Conservation (phyloP, 2,113 vertebrate species). For the Haemorhous mexicanus region DNA sequence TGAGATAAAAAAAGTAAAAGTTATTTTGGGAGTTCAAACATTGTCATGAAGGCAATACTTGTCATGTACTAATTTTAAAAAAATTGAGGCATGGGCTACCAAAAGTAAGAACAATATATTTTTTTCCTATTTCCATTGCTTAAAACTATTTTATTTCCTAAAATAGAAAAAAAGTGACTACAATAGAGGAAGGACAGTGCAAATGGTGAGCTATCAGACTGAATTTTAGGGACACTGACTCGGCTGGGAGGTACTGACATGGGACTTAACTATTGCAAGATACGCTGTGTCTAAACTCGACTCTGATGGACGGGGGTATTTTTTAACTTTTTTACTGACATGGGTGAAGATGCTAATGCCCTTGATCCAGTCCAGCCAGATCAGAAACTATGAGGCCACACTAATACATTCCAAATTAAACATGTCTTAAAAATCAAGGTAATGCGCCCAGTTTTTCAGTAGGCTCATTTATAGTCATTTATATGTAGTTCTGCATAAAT, state of each 20-base stretch:
- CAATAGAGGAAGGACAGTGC: background rate
- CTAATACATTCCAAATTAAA: background rate
- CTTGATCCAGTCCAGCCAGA: background rate
- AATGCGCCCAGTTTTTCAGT: background rate
- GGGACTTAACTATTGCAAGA: background rate
- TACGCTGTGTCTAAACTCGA: rapidly evolving
- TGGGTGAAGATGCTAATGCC: background rate
- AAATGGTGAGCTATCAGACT: background rate
- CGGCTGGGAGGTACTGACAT: background rate
- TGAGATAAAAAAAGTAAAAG: background rate
- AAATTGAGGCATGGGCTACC: background rate
- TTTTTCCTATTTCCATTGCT: background rate
- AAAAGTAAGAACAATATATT: background rate
- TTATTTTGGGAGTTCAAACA: background rate
- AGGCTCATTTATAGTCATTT: background rate
- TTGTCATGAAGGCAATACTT: background rate
- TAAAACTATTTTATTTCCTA: background rate
- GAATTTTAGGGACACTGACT: background rate
- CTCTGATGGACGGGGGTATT: rapidly evolving
- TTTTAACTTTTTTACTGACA: background rate
- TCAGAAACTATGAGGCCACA: background rate
- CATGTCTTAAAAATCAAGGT: background rate
- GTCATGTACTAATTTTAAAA: background rate
- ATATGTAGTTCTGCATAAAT: background rate
- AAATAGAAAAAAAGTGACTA: background rate